Conservation (phyloP, 2,113 vertebrate species). For the Ageneiosus marmoratus region DNA sequence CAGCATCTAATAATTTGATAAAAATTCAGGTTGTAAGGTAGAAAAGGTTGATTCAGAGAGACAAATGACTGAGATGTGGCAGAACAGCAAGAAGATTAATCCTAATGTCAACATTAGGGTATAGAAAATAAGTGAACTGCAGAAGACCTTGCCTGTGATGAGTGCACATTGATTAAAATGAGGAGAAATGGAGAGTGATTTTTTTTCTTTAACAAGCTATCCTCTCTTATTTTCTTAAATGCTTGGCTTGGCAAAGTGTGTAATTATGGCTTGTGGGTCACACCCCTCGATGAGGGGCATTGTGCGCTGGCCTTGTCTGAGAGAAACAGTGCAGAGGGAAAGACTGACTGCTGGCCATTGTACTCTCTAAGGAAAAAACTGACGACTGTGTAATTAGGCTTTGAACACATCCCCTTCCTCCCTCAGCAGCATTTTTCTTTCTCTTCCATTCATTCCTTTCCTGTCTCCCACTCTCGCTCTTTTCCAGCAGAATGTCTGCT, state of each 20-base stretch:
- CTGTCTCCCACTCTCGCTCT: slow-evolving; percentile 29
- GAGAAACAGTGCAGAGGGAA: slow-evolving; percentile 30
- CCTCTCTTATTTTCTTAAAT: slow-evolving; percentile 31
- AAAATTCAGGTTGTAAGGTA: neutral
- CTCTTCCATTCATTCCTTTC: slow-evolving; percentile 53
- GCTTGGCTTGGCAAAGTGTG: slow-evolving; percentile 44
- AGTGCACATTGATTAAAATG: slow-evolving; percentile 14
- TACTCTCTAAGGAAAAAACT: slow-evolving; percentile 37
- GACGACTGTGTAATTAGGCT: slow-evolving; percentile 56
- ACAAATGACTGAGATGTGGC: neutral
- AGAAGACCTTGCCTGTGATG: slow-evolving; percentile 7
- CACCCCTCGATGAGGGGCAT: slow-evolving; percentile 42
- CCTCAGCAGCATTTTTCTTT: slow-evolving; percentile 47
- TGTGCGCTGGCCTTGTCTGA: slow-evolving; percentile 40
- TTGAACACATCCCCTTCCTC: slow-evolving; percentile 45
- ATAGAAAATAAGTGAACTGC: neutral
- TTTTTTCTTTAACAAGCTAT: slow-evolving; percentile 20
- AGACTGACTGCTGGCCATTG: slow-evolving; percentile 52
- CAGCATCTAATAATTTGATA: neutral
- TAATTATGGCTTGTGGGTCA: slow-evolving; percentile 49
- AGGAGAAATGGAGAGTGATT: slow-evolving; percentile 28
- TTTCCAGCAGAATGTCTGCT: slow-evolving; percentile 75
- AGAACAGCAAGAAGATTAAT: neutral
- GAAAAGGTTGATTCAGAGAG: neutral
- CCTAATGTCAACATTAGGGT: neutral